Base-by-base conservation (phyloP, 2,113 vertebrate species). In the Murina feae region DNA sequence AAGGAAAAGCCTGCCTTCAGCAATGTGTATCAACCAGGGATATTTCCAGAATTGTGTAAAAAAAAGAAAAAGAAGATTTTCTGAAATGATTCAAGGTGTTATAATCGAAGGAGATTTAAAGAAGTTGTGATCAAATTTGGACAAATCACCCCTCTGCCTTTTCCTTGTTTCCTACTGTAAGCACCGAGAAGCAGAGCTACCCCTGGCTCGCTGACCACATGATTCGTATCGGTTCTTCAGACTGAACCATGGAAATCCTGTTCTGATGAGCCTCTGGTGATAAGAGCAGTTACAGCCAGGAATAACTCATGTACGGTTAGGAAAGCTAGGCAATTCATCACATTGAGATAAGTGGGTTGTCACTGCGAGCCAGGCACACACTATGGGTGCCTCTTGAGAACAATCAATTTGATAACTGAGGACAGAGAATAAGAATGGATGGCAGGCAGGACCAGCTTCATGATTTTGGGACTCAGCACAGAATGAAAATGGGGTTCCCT, bases 1-100 rank as follows among this genome's bases (percentile, higher is more conserved):
- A 89, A 65, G 66, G 75, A 83, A 89, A 94, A 85, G 69, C 25
- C 86, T 96, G 83, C 65, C 65, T 79, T 86, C 5, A 42, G 92
- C 79, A 89, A n/a, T 30, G 60, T 35, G 5, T 18, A 63, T 23
- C 58, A 83, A 75, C 20, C 1, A 53, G 79, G 74, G 51, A 66
- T 55, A 74, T 68, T 81, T 88, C 60, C n/a, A 92, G 30, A 82
- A 93, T 75, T 72, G 69, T 35, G 44, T 37, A 47, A 47, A 47
- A n/a, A 53, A 71, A 47, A 93, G n/a, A 39, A 30, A 53, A 7
- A 85, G 51, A 55, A 32, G 49, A 13, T 4, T 25, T 55, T 83
- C 65, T 80, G 69, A 71, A 90, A 75, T 13, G 37, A 90, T 20
- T 76, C 32, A 60, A 92, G 25, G 53, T n/a, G 35, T 16, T 60